These are phyloP conservation scores for Lophotis ruficrista DNA, from an alignment of 2,113 vertebrate species.

Conservation along the genomic window DNA sequence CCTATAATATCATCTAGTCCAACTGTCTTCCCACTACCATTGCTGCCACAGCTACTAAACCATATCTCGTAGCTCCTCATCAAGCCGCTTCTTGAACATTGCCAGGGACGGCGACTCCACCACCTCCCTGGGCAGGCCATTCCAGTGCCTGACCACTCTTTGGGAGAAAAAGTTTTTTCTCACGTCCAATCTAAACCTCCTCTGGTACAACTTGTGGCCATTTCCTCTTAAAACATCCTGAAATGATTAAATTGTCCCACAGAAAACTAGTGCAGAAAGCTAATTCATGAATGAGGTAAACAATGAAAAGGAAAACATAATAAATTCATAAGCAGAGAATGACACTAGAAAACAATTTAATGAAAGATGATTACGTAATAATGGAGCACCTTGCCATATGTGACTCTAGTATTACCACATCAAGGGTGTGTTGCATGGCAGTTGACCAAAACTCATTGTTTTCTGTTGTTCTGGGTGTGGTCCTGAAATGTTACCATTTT, in stretches of 20 bases:
- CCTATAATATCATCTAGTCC: too few species aligned
- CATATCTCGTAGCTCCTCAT: too few species aligned
- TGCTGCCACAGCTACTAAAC: too few species aligned
- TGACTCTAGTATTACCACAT: conserved; percentile 26
- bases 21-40: too few species aligned
- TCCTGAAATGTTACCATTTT: neutral
- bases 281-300: conserved; percentile 11
- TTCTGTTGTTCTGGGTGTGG: neutral
- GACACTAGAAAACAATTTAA: neutral
- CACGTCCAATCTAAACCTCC: too few species aligned
- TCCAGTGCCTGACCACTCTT: too few species aligned
- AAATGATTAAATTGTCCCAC: neutral
- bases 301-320: neutral
- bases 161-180: too few species aligned
- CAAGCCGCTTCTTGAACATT: too few species aligned
- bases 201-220: too few species aligned
- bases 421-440: neutral
- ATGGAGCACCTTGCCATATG: conserved; percentile 42
- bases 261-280: neutral
- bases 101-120: too few species aligned
- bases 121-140: too few species aligned
- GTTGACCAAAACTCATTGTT: neutral
- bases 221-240: neutral
- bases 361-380: neutral
- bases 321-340: neutral